Evolutionary conservation across 2,888 invertebrate genomes (phyloP).

Genomic region (Ypsolopha sequella): DNA sequence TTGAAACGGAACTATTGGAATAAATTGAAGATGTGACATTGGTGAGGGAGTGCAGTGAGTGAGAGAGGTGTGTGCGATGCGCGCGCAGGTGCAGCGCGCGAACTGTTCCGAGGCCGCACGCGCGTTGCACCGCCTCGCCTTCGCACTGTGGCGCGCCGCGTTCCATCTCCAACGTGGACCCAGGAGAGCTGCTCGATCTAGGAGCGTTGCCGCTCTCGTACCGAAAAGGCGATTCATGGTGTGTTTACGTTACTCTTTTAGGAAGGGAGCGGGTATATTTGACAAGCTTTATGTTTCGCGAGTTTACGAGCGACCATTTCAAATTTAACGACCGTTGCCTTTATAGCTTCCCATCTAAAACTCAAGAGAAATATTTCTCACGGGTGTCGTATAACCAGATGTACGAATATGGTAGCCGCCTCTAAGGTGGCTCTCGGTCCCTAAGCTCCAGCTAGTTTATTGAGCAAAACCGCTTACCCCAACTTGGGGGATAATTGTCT

Average conservation of each 20-base stretch:
- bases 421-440: too few species aligned
- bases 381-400: too few species aligned
- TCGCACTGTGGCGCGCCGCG: conserved; percentile 81
- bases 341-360: too few species aligned
- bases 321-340: too few species aligned
- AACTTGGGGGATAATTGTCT: not conserved
- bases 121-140: conserved; percentile 78
- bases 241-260: too few species aligned
- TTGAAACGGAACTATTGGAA: too few species aligned
- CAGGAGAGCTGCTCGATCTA: conserved; percentile 24
- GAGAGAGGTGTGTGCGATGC: conserved; percentile 23
- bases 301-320: too few species aligned
- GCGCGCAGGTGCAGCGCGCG: conserved; percentile 32
- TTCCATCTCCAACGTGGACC: conserved; percentile 74
- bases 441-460: not conserved
- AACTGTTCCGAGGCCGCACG: conserved; percentile 66
- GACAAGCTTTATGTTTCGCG: too few species aligned
- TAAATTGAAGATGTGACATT: not conserved
- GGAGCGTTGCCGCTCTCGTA: conserved; percentile 18
- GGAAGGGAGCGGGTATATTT: too few species aligned
- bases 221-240: too few species aligned
- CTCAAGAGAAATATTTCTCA: too few species aligned
- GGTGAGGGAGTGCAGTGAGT: not conserved
- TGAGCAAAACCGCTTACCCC: not conserved
- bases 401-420: too few species aligned